Evolutionary conservation across 2,797 vertebrate genomes (phyloP).

Genomic region (Carapus acus): DNA sequence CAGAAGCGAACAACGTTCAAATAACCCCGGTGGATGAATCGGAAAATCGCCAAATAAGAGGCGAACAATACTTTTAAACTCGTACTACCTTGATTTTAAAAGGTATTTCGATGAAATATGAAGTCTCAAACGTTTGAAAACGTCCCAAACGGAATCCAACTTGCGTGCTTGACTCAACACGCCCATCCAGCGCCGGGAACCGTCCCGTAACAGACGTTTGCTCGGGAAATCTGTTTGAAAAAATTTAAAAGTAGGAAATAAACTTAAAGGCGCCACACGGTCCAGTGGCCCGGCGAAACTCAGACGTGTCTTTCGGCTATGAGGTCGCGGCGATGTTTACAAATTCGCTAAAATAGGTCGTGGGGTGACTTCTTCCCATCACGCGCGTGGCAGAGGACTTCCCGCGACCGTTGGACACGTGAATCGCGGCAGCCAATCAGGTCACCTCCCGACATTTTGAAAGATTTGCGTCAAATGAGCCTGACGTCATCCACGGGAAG

Average conservation of each 20-base stretch:
- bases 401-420: constrained; percentile 96
- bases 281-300: background rate
- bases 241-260: no score
- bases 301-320: constrained; percentile 21
- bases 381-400: constrained; percentile 76
- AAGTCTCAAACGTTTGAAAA: constrained; percentile 9
- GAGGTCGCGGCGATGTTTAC: constrained; percentile 64
- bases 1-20: constrained; percentile 44
- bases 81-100: constrained; percentile 25
- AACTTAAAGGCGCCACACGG: no score
- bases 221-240: no score
- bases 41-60: background rate
- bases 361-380: constrained; percentile 48
- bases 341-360: constrained; percentile 58
- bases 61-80: background rate
- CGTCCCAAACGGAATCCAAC: constrained; percentile 19
- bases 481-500: constrained; percentile 48
- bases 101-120: constrained; percentile 2
- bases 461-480: constrained; percentile 66
- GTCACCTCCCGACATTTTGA: constrained; percentile 65
- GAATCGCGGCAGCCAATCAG: constrained; percentile 68
- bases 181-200: constrained; percentile 44
- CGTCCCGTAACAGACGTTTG: constrained; percentile 20
- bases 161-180: constrained; percentile 40
- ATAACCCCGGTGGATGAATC: constrained; percentile 26